phyloP scores from a whole-genome alignment of 2,797 vertebrate species.

The Sebastes itinus region DNA sequence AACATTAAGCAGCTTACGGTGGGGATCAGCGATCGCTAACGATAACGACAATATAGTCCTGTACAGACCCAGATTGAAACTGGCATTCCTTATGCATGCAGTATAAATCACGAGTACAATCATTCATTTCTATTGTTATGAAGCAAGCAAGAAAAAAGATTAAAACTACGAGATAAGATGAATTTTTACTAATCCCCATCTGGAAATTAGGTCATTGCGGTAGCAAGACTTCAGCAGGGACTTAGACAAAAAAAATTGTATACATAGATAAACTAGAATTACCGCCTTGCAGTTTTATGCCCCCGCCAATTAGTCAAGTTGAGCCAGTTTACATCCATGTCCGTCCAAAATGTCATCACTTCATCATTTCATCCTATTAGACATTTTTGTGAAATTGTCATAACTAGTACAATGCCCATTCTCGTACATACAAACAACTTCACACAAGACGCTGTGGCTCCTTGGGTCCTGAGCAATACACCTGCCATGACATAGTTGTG shows the following conservation, averaged over 20 bases:
- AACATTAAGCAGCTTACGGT: slow-evolving; percentile 67
- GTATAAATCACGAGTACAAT: slow-evolving; percentile 14
- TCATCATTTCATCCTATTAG: too few relatives aligned
- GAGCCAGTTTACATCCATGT: too few relatives aligned
- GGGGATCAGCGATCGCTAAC: slow-evolving; percentile 56
- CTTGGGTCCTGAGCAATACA: too few relatives aligned
- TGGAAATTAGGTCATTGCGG: slow-evolving; percentile 26
- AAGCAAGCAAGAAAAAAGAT: slow-evolving; percentile 8
- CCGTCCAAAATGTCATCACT: too few relatives aligned
- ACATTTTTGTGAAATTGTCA: too few relatives aligned
- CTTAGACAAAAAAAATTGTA: neutral
- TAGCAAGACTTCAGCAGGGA: neutral
- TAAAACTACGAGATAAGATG: slow-evolving; percentile 9
- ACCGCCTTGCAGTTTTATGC: too few relatives aligned
- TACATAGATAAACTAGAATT: neutral
- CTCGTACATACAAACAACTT: too few relatives aligned
- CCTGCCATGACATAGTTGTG: too few relatives aligned
- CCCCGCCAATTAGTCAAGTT: too few relatives aligned
- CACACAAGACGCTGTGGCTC: too few relatives aligned
- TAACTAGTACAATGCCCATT: too few relatives aligned
- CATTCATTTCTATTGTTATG: slow-evolving; percentile 25
- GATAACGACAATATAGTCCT: slow-evolving; percentile 40
- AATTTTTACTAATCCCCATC: neutral
- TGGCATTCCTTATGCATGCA: slow-evolving; percentile 22
- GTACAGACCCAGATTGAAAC: slow-evolving; percentile 35